phyloP scores from a whole-genome alignment of 2,113 vertebrate genomes.

The Vicugna pacos region DNA sequence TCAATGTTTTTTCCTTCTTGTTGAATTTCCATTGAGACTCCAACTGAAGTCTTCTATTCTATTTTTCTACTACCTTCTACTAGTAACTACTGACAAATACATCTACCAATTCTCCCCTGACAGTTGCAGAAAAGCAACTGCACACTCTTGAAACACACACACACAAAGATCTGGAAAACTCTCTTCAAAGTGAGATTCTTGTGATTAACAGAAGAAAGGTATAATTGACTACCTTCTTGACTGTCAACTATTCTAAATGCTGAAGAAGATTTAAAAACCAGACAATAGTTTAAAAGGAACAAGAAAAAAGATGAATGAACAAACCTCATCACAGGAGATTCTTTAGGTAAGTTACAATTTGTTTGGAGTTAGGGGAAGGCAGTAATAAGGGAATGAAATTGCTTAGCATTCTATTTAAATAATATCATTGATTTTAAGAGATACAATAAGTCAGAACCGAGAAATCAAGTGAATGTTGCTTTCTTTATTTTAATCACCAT shows the following conservation, averaged over 20 bases:
- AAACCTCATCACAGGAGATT: neutral
- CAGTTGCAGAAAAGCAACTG: neutral
- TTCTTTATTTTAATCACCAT: neutral
- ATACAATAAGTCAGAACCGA: neutral
- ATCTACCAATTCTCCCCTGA: neutral
- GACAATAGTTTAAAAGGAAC: neutral
- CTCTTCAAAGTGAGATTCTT: neutral
- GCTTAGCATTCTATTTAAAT: neutral
- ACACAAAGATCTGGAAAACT: neutral
- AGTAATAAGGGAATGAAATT: neutral
- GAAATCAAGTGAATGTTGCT: neutral
- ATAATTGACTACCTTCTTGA: neutral
- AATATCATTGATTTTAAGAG: neutral
- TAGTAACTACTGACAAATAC: neutral
- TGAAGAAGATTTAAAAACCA: neutral
- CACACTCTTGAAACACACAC: neutral
- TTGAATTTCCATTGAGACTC: neutral
- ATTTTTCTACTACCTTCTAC: neutral
- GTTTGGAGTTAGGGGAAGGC: neutral
- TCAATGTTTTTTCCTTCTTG: neutral
- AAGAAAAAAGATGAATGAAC: neutral
- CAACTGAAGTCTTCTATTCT: neutral
- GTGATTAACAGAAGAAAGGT: neutral
- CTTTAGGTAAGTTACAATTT: neutral
- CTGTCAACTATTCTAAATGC: neutral